Conservation (phyloP, 2,888 invertebrate genomes). For the Oegoconia quadripuncta region DNA sequence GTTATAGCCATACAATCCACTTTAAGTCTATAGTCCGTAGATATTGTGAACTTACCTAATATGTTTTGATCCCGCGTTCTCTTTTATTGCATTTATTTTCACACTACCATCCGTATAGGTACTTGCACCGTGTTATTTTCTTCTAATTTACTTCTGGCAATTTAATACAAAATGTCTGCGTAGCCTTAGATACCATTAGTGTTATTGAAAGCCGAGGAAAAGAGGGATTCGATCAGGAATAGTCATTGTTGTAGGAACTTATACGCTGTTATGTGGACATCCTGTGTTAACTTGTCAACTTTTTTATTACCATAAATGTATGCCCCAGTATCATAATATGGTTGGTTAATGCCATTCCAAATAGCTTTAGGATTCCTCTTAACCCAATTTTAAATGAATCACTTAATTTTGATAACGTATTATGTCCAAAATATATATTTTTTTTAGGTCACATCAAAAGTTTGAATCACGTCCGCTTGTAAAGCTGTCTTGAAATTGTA, state of each 20-base stretch:
- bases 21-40: not conserved
- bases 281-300: not conserved
- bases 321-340: not conserved
- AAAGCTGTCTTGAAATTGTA: too few species aligned
- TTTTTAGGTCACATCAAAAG: too few species aligned
- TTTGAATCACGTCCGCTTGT: too few species aligned
- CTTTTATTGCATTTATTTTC: conserved; percentile 37
- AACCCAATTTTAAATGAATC: too few species aligned
- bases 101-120: conserved; percentile 15
- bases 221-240: too few species aligned
- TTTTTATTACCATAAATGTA: not conserved
- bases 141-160: not conserved
- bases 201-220: too few species aligned
- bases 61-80: not conserved
- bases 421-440: too few species aligned
- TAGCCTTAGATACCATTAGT: too few species aligned
- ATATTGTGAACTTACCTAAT: not conserved
- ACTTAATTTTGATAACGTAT: too few species aligned
- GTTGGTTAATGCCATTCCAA: conserved; percentile 1
- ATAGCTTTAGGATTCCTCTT: too few species aligned
- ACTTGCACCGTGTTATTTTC: conserved; percentile 4
- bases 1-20: too few species aligned
- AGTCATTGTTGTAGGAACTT: too few species aligned
- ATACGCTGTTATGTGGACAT: not conserved
- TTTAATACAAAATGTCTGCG: not conserved